Percentiles rank a stretch among this genome's conserved stretches.
These are phyloP conservation scores for Apodemus agrarius DNA, from an alignment of 2,797 vertebrate genomes.

Conservation along the genomic window DNA sequence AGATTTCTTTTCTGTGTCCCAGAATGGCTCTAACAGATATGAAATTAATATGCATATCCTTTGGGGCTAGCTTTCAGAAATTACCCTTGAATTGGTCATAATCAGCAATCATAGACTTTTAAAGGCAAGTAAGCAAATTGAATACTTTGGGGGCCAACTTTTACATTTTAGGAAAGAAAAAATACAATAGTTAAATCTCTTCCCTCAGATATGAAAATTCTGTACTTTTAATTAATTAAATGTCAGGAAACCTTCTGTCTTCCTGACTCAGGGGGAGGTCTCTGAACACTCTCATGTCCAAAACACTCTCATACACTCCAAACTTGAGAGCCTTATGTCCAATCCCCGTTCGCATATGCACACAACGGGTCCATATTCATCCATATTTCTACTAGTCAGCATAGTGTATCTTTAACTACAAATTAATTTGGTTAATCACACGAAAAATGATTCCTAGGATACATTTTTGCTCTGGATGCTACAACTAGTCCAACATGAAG, in stretches of 20 bases:
- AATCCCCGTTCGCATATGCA: background rate
- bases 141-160: background rate
- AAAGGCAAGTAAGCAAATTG: background rate
- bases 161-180: background rate
- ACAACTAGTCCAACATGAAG: background rate
- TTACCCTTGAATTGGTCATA: background rate
- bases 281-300: background rate
- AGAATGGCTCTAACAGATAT: background rate
- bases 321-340: background rate
- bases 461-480: background rate
- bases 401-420: background rate
- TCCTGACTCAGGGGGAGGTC: background rate
- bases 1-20: background rate
- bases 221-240: background rate
- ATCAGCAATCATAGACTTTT: background rate
- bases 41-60: background rate
- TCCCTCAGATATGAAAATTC: background rate
- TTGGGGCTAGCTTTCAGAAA: slow-evolving; percentile 20
- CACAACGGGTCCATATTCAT: background rate
- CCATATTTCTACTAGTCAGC: background rate
- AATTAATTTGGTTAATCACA: background rate
- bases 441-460: background rate
- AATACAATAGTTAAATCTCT: background rate
- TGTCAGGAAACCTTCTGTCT: background rate
- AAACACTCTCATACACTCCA: background rate